Percentiles rank a stretch among this genome's conserved stretches.
Conservation (phyloP, 2,113 vertebrate species). For the Oenanthe oenanthe region DNA sequence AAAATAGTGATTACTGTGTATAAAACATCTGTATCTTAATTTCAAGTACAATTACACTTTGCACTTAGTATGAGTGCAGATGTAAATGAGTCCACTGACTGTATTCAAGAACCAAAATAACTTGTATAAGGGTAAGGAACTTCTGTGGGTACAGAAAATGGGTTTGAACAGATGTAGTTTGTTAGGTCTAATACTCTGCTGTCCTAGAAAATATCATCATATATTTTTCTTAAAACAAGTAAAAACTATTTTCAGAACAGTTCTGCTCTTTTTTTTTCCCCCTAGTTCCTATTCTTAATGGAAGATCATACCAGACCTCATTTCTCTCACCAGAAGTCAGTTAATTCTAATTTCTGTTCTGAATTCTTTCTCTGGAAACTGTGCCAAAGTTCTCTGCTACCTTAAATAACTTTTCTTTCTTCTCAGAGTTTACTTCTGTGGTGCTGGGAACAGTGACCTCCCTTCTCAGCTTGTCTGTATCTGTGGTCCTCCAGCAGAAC, state of each 20-base stretch:
- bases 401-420: not conserved
- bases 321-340: not conserved
- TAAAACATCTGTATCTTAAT: not conserved
- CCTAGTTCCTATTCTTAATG: not conserved
- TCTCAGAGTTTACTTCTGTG: not conserved
- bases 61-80: not conserved
- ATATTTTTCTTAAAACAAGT: not conserved
- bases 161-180: not conserved
- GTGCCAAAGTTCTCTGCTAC: not conserved
- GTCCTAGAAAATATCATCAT: not conserved
- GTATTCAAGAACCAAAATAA: not conserved
- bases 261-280: not conserved
- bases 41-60: not conserved
- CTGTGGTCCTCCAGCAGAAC: not conserved
- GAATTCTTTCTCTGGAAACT: not conserved
- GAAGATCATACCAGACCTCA: not conserved
- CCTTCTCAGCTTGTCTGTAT: not conserved
- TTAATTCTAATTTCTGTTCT: not conserved
- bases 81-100: not conserved
- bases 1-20: not conserved
- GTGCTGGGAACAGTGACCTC: not conserved
- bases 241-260: not conserved
- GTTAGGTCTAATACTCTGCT: not conserved
- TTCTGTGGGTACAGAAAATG: not conserved
- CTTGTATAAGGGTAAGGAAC: not conserved